Base-by-base conservation (phyloP, 2,888 invertebrate genomes). In the Bugula neritina region DNA sequence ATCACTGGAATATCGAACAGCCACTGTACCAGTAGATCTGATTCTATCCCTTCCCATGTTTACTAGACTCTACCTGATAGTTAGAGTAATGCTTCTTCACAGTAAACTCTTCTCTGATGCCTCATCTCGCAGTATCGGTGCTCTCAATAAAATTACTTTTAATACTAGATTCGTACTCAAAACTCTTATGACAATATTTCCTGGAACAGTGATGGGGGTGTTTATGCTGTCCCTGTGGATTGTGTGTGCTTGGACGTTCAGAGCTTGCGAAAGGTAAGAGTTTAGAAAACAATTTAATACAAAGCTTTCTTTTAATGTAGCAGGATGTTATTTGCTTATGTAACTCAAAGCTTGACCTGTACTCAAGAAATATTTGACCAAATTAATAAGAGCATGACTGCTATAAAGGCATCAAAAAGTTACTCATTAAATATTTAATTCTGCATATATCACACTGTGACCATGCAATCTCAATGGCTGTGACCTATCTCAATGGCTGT, bases 171-270 rank as follows among this genome's bases (percentile, higher is more conserved):
- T 92, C 87, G 93, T 93, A 82, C 88, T 94, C 84, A 94, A 94
- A 87, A 97, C 96, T 76, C 88, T 97, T 80, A 97, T 97, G 96
- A 97, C 96, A 84, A 94, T 97, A 85, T 96, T 95, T 86, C 97
- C 97, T 73, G 80, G 95, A 91, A 83, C 94, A 91, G 96, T 96
- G 79, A 89, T 97, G 80, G 88, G 97, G 82, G 94, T 96, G 78
- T 95, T 97, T 88, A 96, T 97, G 92, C 94, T 96, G 77, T 94
- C 95, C n/a, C 87, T 97, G 75, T 97, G 97, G 97, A 93, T 97
- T 85, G 94, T 96, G 81, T 96, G 96, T 77, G 94, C 93, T 82
- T 97, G 96, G 96, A 95, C 95, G 74, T 87, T 97, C 79, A 89
- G 97, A 77, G 93, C 95, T 81, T 97, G 97, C 85, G 97, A 97